phyloP scores from a whole-genome alignment of 2,888 invertebrate species.

The Poecilobothrus nobilitatus region DNA sequence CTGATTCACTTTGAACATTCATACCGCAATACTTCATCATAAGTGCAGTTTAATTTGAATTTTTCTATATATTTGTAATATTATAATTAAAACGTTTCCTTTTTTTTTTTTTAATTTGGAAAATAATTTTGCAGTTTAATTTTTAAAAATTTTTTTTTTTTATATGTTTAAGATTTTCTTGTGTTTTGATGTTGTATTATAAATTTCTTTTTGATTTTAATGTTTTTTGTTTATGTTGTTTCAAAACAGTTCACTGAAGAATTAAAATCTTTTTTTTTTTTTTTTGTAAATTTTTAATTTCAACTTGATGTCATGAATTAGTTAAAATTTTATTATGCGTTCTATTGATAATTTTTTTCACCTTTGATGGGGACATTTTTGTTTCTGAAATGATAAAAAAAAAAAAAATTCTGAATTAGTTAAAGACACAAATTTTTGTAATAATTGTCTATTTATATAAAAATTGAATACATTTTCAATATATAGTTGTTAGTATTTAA shows the following conservation, averaged over 20 bases:
- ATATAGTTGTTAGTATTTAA: no score
- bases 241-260: neutral
- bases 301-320: neutral
- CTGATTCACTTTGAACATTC: constrained; percentile 47
- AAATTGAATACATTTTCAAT: no score
- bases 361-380: constrained; percentile 10
- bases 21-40: constrained; percentile 55
- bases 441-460: no score
- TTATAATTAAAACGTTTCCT: no score
- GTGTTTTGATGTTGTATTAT: no score
- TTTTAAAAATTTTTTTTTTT: neutral
- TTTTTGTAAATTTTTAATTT: neutral
- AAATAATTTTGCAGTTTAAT: neutral
- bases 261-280: no score
- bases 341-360: neutral
- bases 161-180: neutral
- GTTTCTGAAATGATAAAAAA: constrained; percentile 11
- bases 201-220: no score
- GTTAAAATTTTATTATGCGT: neutral
- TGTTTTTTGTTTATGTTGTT: neutral
- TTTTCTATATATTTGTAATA: no score
- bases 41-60: constrained; percentile 21
- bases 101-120: neutral
- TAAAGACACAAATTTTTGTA: no score
- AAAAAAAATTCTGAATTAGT: neutral